These are phyloP conservation scores for Calonectris borealis DNA, from an alignment of 2,113 vertebrate species.

Conservation along the genomic window DNA sequence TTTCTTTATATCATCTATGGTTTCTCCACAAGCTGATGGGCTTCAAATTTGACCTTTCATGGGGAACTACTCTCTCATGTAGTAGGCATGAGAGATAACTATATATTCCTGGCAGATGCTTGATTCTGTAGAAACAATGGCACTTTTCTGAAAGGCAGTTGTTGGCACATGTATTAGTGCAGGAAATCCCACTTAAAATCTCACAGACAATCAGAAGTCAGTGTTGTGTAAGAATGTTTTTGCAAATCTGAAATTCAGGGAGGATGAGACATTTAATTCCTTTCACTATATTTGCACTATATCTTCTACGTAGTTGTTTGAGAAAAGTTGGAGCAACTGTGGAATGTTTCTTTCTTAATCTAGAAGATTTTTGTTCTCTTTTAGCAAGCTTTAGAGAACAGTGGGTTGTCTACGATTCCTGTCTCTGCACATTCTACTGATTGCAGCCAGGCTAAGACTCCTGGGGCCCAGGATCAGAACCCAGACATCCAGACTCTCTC, in stretches of 20 bases:
- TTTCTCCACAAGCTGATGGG: not conserved
- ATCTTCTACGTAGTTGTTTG: not conserved
- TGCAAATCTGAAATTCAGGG: not conserved
- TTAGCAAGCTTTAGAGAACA: constrained; percentile 99
- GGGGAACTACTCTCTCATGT: not conserved
- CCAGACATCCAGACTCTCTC: constrained; percentile 31
- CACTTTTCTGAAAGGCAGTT: not conserved
- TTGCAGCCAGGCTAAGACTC: constrained; percentile 66
- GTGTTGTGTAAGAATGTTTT: not conserved
- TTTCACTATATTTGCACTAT: not conserved
- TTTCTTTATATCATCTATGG: not conserved
- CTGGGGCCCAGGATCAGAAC: constrained; percentile 64
- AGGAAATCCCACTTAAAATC: not conserved
- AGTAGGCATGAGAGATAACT: not conserved
- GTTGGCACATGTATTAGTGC: not conserved
- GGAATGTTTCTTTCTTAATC: constrained; percentile 32
- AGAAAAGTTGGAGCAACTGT: not conserved
- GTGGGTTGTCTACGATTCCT: constrained; percentile 90
- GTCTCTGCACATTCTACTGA: constrained; percentile 82
- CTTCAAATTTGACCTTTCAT: not conserved
- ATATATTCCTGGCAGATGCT: not conserved
- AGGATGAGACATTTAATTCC: not conserved
- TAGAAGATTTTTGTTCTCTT: constrained; percentile 61
- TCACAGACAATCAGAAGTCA: not conserved
- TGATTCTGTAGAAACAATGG: not conserved